A percentile compares a stretch with the other conserved stretches of the same genome.
phyloP scores from a whole-genome alignment of 2,888 invertebrate genomes.

The Harmothoe impar region DNA sequence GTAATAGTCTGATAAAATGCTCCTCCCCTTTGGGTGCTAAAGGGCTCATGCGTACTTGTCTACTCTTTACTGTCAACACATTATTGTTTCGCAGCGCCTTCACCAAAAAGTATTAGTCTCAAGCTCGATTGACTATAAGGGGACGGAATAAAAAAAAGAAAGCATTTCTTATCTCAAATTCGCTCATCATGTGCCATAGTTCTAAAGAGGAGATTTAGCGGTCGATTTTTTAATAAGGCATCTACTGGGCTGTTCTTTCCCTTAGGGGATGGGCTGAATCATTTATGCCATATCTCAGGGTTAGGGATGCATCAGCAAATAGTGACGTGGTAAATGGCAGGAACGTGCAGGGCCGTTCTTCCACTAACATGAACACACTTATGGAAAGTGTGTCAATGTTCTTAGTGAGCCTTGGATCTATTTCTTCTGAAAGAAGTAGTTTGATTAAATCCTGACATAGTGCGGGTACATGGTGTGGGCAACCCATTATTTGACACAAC shows the following conservation, averaged over 20 bases:
- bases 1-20: neutral
- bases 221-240: neutral
- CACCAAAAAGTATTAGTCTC: neutral
- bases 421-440: too few species aligned
- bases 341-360: neutral
- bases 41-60: neutral
- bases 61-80: neutral
- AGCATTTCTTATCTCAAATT: constrained; percentile 32
- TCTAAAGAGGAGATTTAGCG: constrained; percentile 32
- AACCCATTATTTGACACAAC: neutral
- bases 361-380: neutral
- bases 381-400: too few species aligned
- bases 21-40: neutral
- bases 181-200: neutral
- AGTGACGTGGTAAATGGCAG: neutral
- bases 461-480: too few species aligned
- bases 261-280: neutral
- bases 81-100: neutral
- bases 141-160: neutral
- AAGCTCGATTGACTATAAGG: neutral
- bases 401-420: too few species aligned
- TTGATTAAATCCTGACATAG: too few species aligned
- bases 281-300: constrained; percentile 17
- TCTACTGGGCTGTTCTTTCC: neutral
- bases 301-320: neutral